Conservation (phyloP, 1,140 invertebrate genomes). For the Limonius californicus region DNA sequence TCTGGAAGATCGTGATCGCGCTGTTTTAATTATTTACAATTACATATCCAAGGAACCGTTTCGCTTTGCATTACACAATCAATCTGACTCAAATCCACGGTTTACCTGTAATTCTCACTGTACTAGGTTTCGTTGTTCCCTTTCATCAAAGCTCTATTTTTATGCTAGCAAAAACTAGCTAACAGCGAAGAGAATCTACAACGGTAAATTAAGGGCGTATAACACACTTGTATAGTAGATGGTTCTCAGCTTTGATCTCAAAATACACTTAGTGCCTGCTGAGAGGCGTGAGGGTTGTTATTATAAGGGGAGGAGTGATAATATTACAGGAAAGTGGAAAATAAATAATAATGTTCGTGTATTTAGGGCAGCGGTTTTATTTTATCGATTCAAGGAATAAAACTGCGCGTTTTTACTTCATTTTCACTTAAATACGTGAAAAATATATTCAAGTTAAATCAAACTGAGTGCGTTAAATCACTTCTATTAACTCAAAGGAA, state of each 20-base stretch:
- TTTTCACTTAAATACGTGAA: too few species aligned
- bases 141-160: not conserved
- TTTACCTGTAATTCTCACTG: not conserved
- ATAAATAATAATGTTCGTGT: constrained; percentile 25
- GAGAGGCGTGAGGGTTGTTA: constrained; percentile 29
- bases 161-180: not conserved
- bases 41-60: not conserved
- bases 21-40: too few species aligned
- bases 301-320: constrained; percentile 27
- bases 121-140: not conserved
- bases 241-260: constrained; percentile 28
- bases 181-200: not conserved
- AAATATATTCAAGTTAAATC: too few species aligned
- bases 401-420: too few species aligned
- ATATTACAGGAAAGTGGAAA: constrained; percentile 28
- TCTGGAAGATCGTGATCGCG: too few species aligned
- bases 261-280: constrained; percentile 35
- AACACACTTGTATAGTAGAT: not conserved
- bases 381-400: too few species aligned
- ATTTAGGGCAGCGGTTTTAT: not conserved
- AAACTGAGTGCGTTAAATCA: too few species aligned
- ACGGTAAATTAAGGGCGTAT: constrained; percentile 1
- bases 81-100: not conserved
- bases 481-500: too few species aligned
- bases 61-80: not conserved